Percentiles rank a stretch among this genome's conserved stretches.
phyloP scores from a whole-genome alignment of 1,140 invertebrate species.

The Mycetomoellerius zeteki region DNA sequence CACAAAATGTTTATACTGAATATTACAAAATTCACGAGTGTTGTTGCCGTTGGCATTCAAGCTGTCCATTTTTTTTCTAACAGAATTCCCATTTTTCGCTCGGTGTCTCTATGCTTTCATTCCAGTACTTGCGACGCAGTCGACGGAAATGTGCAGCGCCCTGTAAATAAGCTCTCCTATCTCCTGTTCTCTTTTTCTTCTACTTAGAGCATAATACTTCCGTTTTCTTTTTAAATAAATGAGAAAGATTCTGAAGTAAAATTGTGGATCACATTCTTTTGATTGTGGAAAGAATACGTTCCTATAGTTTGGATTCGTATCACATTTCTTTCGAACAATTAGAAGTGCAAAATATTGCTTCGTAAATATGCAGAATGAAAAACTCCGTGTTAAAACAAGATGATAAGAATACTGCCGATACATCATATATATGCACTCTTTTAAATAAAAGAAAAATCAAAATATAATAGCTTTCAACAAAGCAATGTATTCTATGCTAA shows the following conservation, averaged over 20 bases:
- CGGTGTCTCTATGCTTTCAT: conserved; percentile 24
- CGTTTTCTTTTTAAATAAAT: neutral
- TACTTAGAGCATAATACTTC: neutral
- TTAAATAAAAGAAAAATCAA: neutral
- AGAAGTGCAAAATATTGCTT: neutral
- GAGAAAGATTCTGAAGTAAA: neutral
- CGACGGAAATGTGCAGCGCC: neutral
- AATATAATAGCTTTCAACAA: neutral
- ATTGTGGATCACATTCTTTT: neutral
- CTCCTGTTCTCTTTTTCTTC: neutral
- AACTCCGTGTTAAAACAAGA: neutral
- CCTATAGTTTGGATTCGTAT: neutral
- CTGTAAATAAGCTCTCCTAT: conserved; percentile 28
- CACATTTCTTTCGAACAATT: neutral
- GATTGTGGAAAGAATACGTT: neutral
- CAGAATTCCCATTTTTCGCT: conserved; percentile 58
- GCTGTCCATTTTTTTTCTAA: conserved; percentile 78
- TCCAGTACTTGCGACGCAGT: neutral
- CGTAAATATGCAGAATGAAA: neutral
- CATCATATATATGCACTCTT: neutral
- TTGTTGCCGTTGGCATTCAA: conserved; percentile 74
- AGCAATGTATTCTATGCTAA: neutral
- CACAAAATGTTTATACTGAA: conserved; percentile 77
- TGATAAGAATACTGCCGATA: neutral
- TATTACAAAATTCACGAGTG: conserved; percentile 76